Percentiles rank a stretch among this genome's conserved stretches.
Evolutionary conservation across 2,113 vertebrate genomes (phyloP).

Genomic region (Nymphicus hollandicus): DNA sequence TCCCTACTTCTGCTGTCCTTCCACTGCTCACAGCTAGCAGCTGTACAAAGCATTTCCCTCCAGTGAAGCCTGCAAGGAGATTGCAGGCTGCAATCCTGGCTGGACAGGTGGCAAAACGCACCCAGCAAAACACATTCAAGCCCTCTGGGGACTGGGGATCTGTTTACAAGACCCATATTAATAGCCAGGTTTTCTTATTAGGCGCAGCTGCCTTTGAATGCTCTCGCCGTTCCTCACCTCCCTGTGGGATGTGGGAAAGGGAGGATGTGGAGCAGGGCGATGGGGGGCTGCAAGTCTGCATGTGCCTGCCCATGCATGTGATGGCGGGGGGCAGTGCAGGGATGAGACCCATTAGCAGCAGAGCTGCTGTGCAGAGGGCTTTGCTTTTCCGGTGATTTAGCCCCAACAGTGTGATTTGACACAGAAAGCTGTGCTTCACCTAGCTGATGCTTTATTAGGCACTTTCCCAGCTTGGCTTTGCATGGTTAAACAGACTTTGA

Average conservation of each 20-base stretch:
- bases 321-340: background rate
- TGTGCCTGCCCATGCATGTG: background rate
- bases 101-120: fast-evolving
- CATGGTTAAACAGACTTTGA: constrained; percentile 51
- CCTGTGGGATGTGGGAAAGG: fast-evolving
- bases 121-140: background rate
- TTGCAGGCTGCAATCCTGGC: background rate
- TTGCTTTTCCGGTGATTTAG: background rate
- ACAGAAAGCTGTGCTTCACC: background rate
- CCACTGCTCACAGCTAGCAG: fast-evolving
- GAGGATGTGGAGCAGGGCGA: fast-evolving
- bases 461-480: background rate
- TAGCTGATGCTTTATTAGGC: background rate
- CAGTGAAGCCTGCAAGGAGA: background rate
- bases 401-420: background rate
- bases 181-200: background rate
- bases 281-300: fast-evolving
- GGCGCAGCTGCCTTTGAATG: background rate
- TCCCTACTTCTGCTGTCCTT: fast-evolving
- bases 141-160: background rate
- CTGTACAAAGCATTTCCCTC: fast-evolving
- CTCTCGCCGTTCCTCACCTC: fast-evolving
- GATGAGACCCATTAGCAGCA: background rate
- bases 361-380: fast-evolving
- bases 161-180: background rate